Evolutionary conservation across 1,140 invertebrate species (phyloP).

Genomic region (Chymomyza costata): DNA sequence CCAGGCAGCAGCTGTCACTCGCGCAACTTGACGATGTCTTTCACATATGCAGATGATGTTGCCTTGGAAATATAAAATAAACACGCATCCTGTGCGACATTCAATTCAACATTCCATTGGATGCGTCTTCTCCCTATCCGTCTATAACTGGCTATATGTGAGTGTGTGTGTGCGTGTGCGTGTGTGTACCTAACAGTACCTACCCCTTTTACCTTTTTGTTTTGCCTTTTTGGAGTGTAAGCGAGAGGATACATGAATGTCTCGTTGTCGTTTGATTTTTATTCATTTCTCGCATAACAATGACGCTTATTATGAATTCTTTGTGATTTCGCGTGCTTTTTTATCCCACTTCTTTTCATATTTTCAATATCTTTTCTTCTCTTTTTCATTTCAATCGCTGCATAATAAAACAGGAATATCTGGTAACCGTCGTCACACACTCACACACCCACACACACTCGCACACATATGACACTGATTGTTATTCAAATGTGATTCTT

Average conservation of each 20-base stretch:
- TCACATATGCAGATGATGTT: constrained; percentile 57
- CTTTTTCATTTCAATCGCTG: constrained; percentile 33
- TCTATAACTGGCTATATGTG: not conserved
- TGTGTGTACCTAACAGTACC: not conserved
- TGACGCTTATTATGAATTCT: constrained; percentile 74
- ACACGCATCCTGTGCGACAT: constrained; percentile 64
- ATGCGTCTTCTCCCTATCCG: constrained; percentile 11
- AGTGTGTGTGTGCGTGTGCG: not conserved
- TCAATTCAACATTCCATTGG: constrained; percentile 46
- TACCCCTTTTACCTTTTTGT: constrained; percentile 62
- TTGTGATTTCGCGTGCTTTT: constrained; percentile 58
- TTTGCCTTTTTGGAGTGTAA: too few species aligned
- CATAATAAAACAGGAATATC: too few species aligned
- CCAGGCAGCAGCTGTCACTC: constrained; percentile 5
- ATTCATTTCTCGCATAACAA: constrained; percentile 73
- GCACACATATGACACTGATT: constrained; percentile 44
- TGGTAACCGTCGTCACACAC: too few species aligned
- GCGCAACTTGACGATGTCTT: constrained; percentile 7
- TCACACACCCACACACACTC: too few species aligned
- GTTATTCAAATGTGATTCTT: constrained; percentile 72
- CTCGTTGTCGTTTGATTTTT: constrained; percentile 63
- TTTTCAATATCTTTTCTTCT: constrained; percentile 58
- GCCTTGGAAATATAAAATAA: constrained; percentile 36
- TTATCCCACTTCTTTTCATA: constrained; percentile 56
- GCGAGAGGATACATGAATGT: too few species aligned